Evolutionary conservation across 2,888 invertebrate genomes (phyloP), one percentile per base, ranked within the genome.

Genomic region (Ditylenchus weischeri): DNA sequence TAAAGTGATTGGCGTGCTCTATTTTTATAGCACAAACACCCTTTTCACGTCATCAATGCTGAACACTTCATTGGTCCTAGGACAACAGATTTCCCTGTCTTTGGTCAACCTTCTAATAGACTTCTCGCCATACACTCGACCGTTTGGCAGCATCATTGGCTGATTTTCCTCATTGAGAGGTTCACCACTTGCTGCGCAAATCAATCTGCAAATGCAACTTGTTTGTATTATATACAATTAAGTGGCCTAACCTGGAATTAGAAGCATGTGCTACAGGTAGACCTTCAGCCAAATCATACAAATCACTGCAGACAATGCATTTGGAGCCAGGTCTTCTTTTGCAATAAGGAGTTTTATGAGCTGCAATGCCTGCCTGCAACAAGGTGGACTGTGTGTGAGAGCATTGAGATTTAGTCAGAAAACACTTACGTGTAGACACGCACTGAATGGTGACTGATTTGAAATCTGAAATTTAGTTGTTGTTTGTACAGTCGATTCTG

Each of bases 161-260:
- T 95, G 95, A 78, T 92, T 92, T 86, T 96, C 95, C 85, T 96
- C 91, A 86, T 98, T 94, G 80, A 98, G 88, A 60, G 93, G 90
- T 78, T 90, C 88, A 38, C 92, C 91, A 70, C 91, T 91, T 78
- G 95, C 89, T 83, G 88, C 87, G 85, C 96, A 98, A 80, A 95
- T 91, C 35, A 81, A 69, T 21, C 78, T 71, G 49, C n/a, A 11
- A 58, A 19, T 23, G 18, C 62, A 13, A n/a, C n/a, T n/a, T 18
- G 10, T 61, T 66, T 23, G 29, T 64, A 13, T 21, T 38, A 29
- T 18, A 43, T 8, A 43, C 3, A 43, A 43, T 43, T 6, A 13
- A 43, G 1, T 43, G 43, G 5, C 13, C 11, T 43, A 43, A 88
- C 65, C 93, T 89, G 73, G 94, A 94, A 85, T 95, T 95, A 64